These are phyloP conservation scores for Manis pentadactyla DNA, from an alignment of 2,797 vertebrate species.

Conservation along the genomic window DNA sequence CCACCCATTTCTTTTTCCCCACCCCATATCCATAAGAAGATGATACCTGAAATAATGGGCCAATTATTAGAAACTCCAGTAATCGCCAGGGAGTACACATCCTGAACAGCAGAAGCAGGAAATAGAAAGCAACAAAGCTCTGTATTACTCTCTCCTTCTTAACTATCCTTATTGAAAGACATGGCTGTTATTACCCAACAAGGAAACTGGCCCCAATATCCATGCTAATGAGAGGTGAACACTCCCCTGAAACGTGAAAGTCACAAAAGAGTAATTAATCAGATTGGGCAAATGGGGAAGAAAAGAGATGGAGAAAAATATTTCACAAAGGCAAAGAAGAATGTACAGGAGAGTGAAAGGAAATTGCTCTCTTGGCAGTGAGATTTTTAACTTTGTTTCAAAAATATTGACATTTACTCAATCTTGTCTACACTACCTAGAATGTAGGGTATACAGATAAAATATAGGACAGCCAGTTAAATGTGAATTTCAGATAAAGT, in stretches of 20 bases:
- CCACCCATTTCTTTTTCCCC: not conserved
- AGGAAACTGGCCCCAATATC: not conserved
- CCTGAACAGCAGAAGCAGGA: conserved; percentile 14
- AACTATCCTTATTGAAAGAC: not conserved
- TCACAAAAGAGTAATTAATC: conserved; percentile 62
- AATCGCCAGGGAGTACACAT: conserved; percentile 4
- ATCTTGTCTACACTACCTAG: not conserved
- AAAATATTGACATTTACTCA: not conserved
- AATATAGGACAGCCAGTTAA: not conserved
- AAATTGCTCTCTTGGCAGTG: conserved; percentile 43
- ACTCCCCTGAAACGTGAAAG: conserved; percentile 25
- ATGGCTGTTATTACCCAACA: not conserved
- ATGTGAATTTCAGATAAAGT: conserved; percentile 16
- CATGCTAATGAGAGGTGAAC: conserved; percentile 20
- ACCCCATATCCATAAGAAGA: not conserved
- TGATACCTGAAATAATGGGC: not conserved
- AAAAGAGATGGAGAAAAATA: conserved; percentile 16
- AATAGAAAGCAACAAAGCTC: not conserved
- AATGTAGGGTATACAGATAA: not conserved
- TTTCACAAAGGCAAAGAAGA: conserved; percentile 50
- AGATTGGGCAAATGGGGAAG: conserved; percentile 36
- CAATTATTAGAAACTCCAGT: conserved; percentile 31
- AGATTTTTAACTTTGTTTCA: conserved; percentile 46
- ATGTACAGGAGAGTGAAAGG: not conserved
- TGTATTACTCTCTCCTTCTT: not conserved